A percentile compares a stretch with the other conserved stretches of the same genome.
Conservation (phyloP, 53 echinoderm and acorn worm genomes). For the Holothuria leucospilota region DNA sequence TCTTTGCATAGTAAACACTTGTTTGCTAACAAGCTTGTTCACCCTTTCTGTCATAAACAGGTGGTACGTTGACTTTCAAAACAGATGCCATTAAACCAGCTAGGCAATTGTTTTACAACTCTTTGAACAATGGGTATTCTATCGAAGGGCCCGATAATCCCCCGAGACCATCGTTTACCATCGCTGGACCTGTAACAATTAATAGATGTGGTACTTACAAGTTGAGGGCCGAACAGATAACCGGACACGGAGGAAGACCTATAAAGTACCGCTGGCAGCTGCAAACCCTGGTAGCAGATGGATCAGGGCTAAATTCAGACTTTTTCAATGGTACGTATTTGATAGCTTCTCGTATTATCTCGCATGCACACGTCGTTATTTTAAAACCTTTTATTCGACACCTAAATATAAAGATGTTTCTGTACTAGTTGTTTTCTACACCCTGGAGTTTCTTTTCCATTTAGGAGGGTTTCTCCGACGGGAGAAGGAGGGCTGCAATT, state of each 20-base stretch:
- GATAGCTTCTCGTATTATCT: too few species aligned
- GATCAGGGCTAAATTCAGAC: too few species aligned
- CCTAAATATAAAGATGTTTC: too few species aligned
- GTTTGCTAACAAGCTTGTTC: too few species aligned
- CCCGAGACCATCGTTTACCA: neutral
- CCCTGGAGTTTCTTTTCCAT: too few species aligned
- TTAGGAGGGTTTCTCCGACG: too few species aligned
- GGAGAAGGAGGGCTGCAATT: too few species aligned
- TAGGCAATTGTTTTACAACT: neutral
- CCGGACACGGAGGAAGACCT: constrained; percentile 14
- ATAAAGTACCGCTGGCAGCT: neutral
- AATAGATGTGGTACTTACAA: constrained; percentile 25
- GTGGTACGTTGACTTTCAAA: neutral
- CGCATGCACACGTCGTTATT: too few species aligned
- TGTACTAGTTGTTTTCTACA: too few species aligned
- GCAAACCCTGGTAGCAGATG: neutral
- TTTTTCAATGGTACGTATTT: too few species aligned
- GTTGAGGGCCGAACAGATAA: constrained; percentile 13
- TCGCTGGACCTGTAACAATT: constrained; percentile 13
- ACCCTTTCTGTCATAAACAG: neutral
- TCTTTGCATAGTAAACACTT: too few species aligned
- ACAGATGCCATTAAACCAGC: constrained; percentile 14
- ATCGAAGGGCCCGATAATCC: neutral
- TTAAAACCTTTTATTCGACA: too few species aligned
- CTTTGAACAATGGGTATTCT: neutral